Conservation (phyloP, 2,113 vertebrate genomes). For the Malurus alboscapulatus region DNA sequence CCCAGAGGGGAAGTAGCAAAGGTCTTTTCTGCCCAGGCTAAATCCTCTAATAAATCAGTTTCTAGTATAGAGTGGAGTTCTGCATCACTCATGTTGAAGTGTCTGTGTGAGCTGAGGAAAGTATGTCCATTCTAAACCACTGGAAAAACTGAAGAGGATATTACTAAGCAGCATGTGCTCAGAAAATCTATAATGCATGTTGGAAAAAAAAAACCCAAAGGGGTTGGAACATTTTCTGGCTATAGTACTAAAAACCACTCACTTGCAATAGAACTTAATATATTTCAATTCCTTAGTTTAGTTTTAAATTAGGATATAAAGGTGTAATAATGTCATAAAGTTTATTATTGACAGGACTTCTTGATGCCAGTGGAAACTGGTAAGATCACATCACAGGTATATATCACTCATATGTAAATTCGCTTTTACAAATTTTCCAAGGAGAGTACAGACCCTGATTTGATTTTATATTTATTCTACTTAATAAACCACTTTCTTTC, state of each 20-base stretch:
- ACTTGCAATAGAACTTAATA: neutral
- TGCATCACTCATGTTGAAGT: neutral
- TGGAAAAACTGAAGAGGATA: neutral
- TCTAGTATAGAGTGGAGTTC: neutral
- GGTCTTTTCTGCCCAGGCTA: neutral
- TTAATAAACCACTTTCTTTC: neutral
- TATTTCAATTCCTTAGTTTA: neutral
- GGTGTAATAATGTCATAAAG: neutral
- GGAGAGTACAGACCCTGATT: neutral
- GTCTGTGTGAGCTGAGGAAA: neutral
- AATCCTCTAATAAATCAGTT: neutral
- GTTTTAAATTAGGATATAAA: neutral
- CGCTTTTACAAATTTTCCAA: neutral
- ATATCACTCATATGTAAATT: neutral
- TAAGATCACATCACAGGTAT: neutral
- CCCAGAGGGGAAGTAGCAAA: neutral
- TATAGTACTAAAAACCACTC: neutral
- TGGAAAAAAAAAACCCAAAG: neutral
- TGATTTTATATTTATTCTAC: neutral
- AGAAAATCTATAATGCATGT: neutral
- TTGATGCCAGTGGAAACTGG: neutral
- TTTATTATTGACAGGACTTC: neutral
- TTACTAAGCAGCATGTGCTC: neutral
- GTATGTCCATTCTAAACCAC: neutral
- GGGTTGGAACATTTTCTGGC: neutral